Base-by-base conservation (phyloP, 2,888 invertebrate species). In the Harmothoe impar region DNA sequence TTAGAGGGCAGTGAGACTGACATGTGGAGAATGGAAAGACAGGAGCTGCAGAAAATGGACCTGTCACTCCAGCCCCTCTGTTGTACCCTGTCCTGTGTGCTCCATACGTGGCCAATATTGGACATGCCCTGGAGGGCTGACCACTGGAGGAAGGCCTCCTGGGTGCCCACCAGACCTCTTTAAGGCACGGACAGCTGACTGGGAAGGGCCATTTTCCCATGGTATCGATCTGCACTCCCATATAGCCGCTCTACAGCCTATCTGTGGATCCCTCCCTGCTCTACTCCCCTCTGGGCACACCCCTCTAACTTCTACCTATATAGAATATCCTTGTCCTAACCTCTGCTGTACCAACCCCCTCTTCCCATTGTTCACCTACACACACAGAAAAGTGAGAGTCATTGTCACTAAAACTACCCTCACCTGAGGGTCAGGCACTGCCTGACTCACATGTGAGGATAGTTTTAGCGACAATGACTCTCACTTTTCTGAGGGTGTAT, bases 181-280 rank as follows among this genome's bases (percentile, higher is more conserved):
- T 72, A 72, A 72, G 72, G 25, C 72, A 29, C 29, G 29, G n/a
- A 3, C 72, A 72, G 72, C 72, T 72, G 72, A 72, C 72, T 25
- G 31, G 29, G 29, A 72, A 72, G 29, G 29, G 72, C 72, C 72
- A 72, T 72, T 72, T 29, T 72, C 72, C 72, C 72, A 72, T 25
- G 31, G 29, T 72, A 72, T 72, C 31, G 72, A 72, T 72, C 72
- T 62, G 23, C 20, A 62, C 62, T 62, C 62, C 62, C 20, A 62
- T 43, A 43, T 43, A 43, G 5, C 10, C 43, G 5, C 43, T 43
- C 43, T 43, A 62, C 20, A 62, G 62, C 62, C 62, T n/a, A 43
- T 62, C 62, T n/a, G n/a, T n/a, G n/a, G n/a, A n/a, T 15, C 12
- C 43, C 62, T n/a, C 7, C 20, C 20, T 62, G n/a, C 20, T 62